Base-by-base conservation (phyloP, 35 echinoderm and acorn worm genomes). In the Patiria miniata region DNA sequence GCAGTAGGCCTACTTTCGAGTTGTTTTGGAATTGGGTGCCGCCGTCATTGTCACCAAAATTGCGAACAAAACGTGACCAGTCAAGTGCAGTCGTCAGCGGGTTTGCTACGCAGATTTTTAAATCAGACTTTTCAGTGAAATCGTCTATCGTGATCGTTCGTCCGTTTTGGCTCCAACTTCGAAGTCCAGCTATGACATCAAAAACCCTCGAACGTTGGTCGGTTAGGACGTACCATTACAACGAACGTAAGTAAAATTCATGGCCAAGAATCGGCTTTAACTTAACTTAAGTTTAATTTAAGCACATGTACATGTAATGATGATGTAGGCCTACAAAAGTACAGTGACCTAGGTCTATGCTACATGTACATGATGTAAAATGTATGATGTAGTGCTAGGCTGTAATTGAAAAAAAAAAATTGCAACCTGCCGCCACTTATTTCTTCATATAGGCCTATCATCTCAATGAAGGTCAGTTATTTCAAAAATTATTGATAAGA, bases 201-300 rank as follows among this genome's bases (percentile, higher is more conserved):
- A 55, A 55, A 19, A 55, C 10, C 52, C 52, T 55, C 52, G 52
- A 19, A 55, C 52, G 52, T 55, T 19, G 52, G 52, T 55, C 52
- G 10, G 52, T 55, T 19, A 55, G 52, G 52, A 55, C 52, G 52
- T 55, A 55, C 52, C 0, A 55, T 14, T 55, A 55, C 52, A 19
- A 55, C 52, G 52, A 55, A 55, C 52, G 52, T 55, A 55, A 55
- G 52, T 55, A 55, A n/a, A n/a, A n/a, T n/a, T n/a, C n/a, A n/a
- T n/a, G n/a, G n/a, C n/a, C n/a, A n/a, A n/a, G n/a, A n/a, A n/a
- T n/a, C n/a, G n/a, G n/a, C n/a, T n/a, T n/a, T n/a, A n/a, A n/a
- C n/a, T n/a, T n/a, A n/a, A n/a, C n/a, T n/a, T n/a, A n/a, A n/a
- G n/a, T n/a, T n/a, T n/a, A n/a, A n/a, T n/a, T n/a, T n/a, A n/a